Conservation (phyloP, 2,888 invertebrate species). For the Achlya flavicornis region DNA sequence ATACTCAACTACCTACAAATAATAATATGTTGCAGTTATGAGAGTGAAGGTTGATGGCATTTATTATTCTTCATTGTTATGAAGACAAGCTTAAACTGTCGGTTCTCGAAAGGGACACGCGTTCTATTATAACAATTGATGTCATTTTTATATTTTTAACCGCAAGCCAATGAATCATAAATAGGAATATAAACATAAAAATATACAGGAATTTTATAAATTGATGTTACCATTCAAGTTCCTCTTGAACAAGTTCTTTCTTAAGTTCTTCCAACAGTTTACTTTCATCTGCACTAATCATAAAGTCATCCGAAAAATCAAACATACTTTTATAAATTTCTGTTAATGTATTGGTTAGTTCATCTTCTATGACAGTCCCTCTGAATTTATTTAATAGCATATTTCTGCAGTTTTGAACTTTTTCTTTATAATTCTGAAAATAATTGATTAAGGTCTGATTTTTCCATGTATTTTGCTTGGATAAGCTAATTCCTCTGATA, state of each 20-base stretch:
- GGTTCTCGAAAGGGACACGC: no score
- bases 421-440: conserved; percentile 70
- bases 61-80: no score
- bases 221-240: conserved; percentile 65
- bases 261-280: conserved; percentile 64
- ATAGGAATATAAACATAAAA: no score
- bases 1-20: no score
- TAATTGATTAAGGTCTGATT: neutral
- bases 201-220: neutral
- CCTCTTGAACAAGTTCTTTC: conserved; percentile 72
- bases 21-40: no score
- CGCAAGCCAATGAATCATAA: no score
- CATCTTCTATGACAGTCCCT: conserved; percentile 49
- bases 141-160: no score
- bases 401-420: conserved; percentile 67
- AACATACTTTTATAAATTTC: conserved; percentile 69
- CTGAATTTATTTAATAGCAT: conserved; percentile 67
- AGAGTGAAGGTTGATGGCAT: no score
- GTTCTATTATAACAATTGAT: no score
- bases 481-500: no score
- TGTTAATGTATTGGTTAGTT: conserved; percentile 58
- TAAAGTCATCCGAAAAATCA: conserved; percentile 42
- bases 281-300: conserved; percentile 60
- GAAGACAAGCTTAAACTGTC: no score
- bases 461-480: no score